phyloP scores from a whole-genome alignment of 2,113 vertebrate species.

The Dicentrarchus labrax region DNA sequence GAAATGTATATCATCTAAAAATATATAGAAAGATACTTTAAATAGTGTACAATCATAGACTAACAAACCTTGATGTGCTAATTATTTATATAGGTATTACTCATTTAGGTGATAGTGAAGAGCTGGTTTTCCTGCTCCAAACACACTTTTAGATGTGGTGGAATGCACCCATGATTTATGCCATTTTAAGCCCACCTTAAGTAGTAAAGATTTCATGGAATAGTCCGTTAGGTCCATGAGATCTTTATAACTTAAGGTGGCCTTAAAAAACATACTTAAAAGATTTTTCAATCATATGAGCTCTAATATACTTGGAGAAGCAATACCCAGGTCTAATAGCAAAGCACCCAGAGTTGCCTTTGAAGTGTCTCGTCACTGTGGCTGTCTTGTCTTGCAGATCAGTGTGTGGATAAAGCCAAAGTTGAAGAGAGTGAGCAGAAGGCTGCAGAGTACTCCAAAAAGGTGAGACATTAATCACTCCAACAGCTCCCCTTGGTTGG shows the following conservation, averaged over 20 bases:
- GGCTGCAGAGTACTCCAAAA: conserved; percentile 95
- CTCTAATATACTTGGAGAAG: conserved; percentile 1
- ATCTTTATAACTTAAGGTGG: too few species aligned
- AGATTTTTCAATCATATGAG: neutral
- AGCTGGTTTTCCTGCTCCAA: neutral
- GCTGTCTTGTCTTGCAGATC: conserved; percentile 85
- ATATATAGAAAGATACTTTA: neutral
- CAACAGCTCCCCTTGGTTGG: conserved; percentile 65
- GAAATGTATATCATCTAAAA: neutral
- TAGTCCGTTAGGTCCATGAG: too few species aligned
- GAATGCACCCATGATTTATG: neutral
- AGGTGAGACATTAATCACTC: conserved; percentile 88
- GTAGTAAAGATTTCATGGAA: neutral
- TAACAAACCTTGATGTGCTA: neutral
- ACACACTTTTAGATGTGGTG: neutral
- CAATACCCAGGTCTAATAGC: neutral
- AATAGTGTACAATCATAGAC: neutral
- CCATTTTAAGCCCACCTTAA: neutral
- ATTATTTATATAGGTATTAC: neutral
- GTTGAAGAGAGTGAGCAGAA: conserved; percentile 97
- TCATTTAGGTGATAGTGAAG: neutral
- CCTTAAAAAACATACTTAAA: too few species aligned
- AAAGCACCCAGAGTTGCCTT: neutral
- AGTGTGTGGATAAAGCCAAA: conserved; percentile 95
- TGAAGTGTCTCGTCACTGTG: conserved; percentile 15